These are phyloP conservation scores for Cantharis rustica DNA, from an alignment of 2,888 invertebrate genomes.

Conservation along the genomic window DNA sequence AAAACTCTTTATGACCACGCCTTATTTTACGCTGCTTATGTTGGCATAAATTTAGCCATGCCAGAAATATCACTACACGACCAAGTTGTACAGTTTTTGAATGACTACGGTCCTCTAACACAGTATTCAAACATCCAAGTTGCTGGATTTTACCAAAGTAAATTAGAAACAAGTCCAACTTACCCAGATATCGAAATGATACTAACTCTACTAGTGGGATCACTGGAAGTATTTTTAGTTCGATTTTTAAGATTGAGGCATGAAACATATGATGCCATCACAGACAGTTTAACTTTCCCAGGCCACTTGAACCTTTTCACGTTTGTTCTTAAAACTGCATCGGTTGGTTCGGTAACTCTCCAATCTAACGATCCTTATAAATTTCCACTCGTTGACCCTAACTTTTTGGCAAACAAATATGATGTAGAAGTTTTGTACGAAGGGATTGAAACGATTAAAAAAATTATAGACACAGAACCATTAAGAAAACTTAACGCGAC, in stretches of 20 bases:
- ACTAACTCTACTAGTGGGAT: conserved; percentile 36
- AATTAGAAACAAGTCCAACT: neutral
- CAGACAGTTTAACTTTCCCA: neutral
- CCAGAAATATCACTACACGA: conserved; percentile 50
- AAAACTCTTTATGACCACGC: conserved; percentile 77
- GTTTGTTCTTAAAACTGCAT: neutral
- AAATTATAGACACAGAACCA: conserved; percentile 60
- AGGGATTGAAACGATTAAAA: conserved; percentile 64
- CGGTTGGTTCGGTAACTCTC: neutral
- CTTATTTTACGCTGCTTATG: conserved; percentile 61
- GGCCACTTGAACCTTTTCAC: neutral
- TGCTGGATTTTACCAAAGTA: neutral
- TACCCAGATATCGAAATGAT: neutral
- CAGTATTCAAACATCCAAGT: neutral
- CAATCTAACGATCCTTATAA: neutral
- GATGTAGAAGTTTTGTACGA: conserved; percentile 67
- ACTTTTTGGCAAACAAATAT: conserved; percentile 65
- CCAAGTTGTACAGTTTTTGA: conserved; percentile 53
- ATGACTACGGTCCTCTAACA: neutral
- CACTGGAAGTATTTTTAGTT: neutral
- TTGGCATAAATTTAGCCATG: conserved; percentile 61
- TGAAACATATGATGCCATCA: neutral
- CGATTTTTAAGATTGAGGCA: neutral
- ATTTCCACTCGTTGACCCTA: conserved; percentile 72
- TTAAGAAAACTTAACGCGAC: too few relatives aligned